A percentile compares a stretch with the other conserved stretches of the same genome.
These are phyloP conservation scores for Bombus haemorrhoidalis DNA, from an alignment of 1,140 invertebrate species.

Conservation along the genomic window DNA sequence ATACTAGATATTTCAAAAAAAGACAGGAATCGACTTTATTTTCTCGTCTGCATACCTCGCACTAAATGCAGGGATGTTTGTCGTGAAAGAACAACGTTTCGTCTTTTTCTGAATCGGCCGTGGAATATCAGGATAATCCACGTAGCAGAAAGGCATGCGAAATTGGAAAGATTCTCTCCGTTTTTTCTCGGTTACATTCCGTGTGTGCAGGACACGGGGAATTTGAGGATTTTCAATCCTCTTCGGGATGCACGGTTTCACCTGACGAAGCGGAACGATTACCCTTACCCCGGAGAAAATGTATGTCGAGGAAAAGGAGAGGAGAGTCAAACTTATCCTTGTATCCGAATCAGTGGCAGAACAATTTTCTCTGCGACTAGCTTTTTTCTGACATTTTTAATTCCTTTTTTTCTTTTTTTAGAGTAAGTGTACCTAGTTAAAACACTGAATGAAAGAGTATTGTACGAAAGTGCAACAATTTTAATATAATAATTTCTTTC, in stretches of 20 bases:
- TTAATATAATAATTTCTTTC: no score
- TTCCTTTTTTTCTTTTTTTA: not conserved
- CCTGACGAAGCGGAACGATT: conserved; percentile 43
- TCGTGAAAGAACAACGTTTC: not conserved
- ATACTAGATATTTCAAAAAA: not conserved
- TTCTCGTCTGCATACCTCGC: not conserved
- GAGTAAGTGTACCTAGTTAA: no score
- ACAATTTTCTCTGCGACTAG: conserved; percentile 2
- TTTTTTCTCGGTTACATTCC: conserved; percentile 12
- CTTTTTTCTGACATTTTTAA: not conserved
- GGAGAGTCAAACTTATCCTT: not conserved
- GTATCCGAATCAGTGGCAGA: not conserved
- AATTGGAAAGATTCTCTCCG: conserved; percentile 39
- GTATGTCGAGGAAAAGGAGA: not conserved
- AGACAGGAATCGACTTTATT: not conserved
- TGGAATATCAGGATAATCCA: conserved; percentile 5
- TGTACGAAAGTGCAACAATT: no score
- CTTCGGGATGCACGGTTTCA: conserved; percentile 36
- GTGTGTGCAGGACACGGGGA: not conserved
- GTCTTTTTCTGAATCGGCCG: not conserved
- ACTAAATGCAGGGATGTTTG: not conserved
- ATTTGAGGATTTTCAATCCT: conserved; percentile 43
- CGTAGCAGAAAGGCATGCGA: conserved; percentile 30
- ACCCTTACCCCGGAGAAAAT: conserved; percentile 13
- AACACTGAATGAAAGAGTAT: no score